Base-by-base conservation (phyloP, 2,888 invertebrate species). In the Andrena hattorfiana region DNA sequence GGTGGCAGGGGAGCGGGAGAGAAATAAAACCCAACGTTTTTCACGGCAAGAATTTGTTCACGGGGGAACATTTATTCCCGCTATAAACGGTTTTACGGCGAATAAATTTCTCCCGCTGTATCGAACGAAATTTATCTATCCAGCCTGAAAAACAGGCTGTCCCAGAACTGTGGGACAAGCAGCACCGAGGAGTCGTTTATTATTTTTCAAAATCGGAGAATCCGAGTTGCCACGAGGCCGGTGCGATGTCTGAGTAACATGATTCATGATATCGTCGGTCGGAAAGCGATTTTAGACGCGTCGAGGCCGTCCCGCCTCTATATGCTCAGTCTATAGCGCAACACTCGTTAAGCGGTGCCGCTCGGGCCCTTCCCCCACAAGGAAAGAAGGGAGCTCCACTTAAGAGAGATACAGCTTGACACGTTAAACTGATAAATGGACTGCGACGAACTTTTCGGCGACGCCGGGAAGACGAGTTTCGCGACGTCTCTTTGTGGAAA, bases 401-500 rank as follows among this genome's bases (percentile, higher is more conserved):
- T 67, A 74, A 42, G 62, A 26, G 28, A 81, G 71, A 73, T 75
- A 73, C n/a, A 74, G 59, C 32, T 49, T 63, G 70, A 76, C 71
- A 84, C 60, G 66, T 81, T 74, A 42, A 75, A 79, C 64, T 76
- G 77, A 86, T 81, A 77, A 87, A 83, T 79, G 83, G 75, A 56
- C 71, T 48, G 56, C 16, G 64, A 62, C 68, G 56, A 49, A 74
- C 76, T 49, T 78, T 81, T 49, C 26, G 60, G 48, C 64, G 49
- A 75, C 16, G 51, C 28, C 16, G 68, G 62, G 66, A 49, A 13
- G 28, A 72, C 30, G 76, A 85, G 72, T 75, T 74, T 69, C 62
- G 76, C 63, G 42, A 67, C 66, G 70, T 72, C 79, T 78, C 51
- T 59, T 20, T 62, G 63, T 13, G 51, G 68, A 81, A 82, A 84